A percentile compares a stretch with the other conserved stretches of the same genome.
These are phyloP conservation scores for Tenrec ecaudatus DNA, from an alignment of 2,113 vertebrate species.

Conservation along the genomic window DNA sequence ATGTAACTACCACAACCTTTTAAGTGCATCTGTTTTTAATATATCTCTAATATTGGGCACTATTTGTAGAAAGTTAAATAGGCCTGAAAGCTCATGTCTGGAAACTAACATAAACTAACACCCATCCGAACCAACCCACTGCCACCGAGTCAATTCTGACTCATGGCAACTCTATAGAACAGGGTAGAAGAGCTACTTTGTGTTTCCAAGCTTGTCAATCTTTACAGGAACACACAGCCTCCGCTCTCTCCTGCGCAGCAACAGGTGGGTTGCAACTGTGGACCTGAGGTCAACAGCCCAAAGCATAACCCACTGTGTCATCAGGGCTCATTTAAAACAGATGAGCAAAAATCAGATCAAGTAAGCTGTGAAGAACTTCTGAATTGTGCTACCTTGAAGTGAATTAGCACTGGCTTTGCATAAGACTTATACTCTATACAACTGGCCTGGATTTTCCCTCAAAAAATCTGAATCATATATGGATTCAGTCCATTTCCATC, in stretches of 20 bases:
- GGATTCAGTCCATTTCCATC: neutral
- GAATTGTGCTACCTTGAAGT: neutral
- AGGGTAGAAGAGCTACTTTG: too few species aligned
- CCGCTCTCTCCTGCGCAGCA: too few species aligned
- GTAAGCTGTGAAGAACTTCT: neutral
- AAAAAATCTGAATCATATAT: neutral
- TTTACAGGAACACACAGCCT: too few species aligned
- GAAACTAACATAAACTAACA: slow-evolving; percentile 19
- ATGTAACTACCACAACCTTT: too few species aligned
- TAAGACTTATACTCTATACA: neutral
- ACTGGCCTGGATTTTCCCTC: neutral
- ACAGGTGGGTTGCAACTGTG: too few species aligned
- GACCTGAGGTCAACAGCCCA: too few species aligned
- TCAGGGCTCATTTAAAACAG: neutral
- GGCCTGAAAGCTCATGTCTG: neutral
- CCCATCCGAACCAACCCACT: too few species aligned
- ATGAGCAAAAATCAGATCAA: neutral
- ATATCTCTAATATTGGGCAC: neutral
- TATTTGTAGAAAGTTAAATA: slow-evolving; percentile 25
- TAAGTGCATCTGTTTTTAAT: too few species aligned
- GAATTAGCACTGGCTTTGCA: neutral
- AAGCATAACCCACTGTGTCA: too few species aligned
- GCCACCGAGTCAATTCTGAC: too few species aligned
- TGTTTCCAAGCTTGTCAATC: too few species aligned
- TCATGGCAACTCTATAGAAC: too few species aligned